Evolutionary conservation across 2,888 invertebrate species (phyloP).

Genomic region (Aporophyla nigra): DNA sequence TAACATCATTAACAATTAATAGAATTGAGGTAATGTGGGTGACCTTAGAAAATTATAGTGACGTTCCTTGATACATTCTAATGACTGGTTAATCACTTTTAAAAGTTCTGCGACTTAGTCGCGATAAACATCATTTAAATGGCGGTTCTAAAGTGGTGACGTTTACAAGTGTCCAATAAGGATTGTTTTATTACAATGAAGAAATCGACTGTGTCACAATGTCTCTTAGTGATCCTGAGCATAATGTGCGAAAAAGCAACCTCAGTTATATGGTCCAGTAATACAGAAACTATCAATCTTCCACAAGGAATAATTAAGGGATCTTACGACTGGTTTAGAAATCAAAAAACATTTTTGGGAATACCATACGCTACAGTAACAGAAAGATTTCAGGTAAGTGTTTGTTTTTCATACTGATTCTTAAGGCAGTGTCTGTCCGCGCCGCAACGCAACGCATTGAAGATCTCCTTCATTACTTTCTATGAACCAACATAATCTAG

Average conservation of each 20-base stretch:
- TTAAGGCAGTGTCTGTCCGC: too few species aligned
- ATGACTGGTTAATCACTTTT: neutral
- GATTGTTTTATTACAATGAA: constrained; percentile 23
- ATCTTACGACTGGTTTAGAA: constrained; percentile 38
- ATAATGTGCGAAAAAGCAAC: constrained; percentile 9
- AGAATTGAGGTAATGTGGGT: neutral
- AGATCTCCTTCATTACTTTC: neutral
- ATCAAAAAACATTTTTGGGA: constrained; percentile 66
- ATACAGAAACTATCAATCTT: constrained; percentile 27
- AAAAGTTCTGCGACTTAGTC: neutral
- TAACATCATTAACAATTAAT: neutral
- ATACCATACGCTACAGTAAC: constrained; percentile 70
- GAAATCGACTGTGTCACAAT: constrained; percentile 5
- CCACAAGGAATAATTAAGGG: constrained; percentile 68
- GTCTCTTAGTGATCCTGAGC: neutral
- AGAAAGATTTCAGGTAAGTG: constrained; percentile 67
- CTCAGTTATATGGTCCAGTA: neutral
- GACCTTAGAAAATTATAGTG: neutral
- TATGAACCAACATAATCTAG: neutral
- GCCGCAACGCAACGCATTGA: too few species aligned
- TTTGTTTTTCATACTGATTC: neutral
- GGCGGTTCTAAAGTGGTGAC: neutral
- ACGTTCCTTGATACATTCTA: constrained; percentile 4
- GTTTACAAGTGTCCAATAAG: neutral
- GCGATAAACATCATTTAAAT: neutral